Base-by-base conservation (phyloP, 2,113 vertebrate species). In the Pimephales promelas region DNA sequence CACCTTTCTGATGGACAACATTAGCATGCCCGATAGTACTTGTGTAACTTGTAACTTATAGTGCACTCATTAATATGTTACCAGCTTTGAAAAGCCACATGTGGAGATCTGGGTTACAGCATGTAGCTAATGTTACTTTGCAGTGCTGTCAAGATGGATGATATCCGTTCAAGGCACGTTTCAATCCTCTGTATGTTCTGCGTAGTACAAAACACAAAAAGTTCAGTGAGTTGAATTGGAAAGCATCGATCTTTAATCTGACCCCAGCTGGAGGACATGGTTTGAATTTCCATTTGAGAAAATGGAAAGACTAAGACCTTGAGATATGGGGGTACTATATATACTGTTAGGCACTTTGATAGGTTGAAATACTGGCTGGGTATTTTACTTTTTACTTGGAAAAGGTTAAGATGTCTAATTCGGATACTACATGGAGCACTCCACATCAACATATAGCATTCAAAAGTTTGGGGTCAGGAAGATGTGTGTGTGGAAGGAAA, bases 181-280 rank as follows among this genome's bases (percentile, higher is more conserved):
- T 79, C 77, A 79, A 66, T 79, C 43, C 77, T 79, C 77, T 66
- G 59, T 43, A 49, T 66, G 43, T 79, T 79, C 43, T 49, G 24
- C 3, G 18, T 18, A 49, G 77, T 34, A 66, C 77, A 64, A 61
- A 66, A 79, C 43, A 79, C 77, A 79, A 79, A 79, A 66, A 49
- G 57, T 64, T 59, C 59, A 66, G 57, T 31, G 59, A 43, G 57
- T 66, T 66, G 26, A 79, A 59, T 79, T 66, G 77, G 43, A 64
- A 79, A 66, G 59, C 77, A 79, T 66, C 66, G 77, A 79, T 79
- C 77, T 79, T 79, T 43, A 49, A 79, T 79, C 59, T 79, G 77
- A 79, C 59, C 77, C 77, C 24, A 66, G 59, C 40, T 66, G 59
- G 18, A 79, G 43, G 77, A 79, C 77, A 79, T 47, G 77, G 40